These are phyloP conservation scores for Myathropa florea DNA, from an alignment of 2,888 invertebrate genomes.

Conservation along the genomic window DNA sequence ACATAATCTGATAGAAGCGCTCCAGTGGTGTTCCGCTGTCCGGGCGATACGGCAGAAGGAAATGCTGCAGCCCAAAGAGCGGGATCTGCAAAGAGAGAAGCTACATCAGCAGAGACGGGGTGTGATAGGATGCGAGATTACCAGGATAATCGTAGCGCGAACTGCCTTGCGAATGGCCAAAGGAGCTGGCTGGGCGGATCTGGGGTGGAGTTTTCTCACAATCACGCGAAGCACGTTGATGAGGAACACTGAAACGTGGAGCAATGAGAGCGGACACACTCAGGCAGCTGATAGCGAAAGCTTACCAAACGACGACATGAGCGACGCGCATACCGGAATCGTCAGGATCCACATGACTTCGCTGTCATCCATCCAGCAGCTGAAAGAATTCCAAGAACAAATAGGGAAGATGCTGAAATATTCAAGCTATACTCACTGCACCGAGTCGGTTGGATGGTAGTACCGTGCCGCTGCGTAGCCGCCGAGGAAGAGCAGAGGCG, in stretches of 20 bases:
- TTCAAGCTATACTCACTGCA: constrained; percentile 81
- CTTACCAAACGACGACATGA: constrained; percentile 84
- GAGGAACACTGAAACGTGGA: constrained; percentile 82
- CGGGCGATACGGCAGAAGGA: constrained; percentile 87
- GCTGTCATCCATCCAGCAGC: constrained; percentile 87
- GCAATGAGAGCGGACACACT: neutral
- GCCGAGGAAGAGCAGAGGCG: constrained; percentile 83
- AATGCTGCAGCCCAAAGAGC: constrained; percentile 87
- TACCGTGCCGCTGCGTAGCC: constrained; percentile 78
- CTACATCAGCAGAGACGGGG: too few relatives aligned
- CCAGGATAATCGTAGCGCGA: constrained; percentile 87
- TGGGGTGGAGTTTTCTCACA: constrained; percentile 84
- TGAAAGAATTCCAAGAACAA: constrained; percentile 75
- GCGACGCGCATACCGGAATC: constrained; percentile 84
- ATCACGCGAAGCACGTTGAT: constrained; percentile 86
- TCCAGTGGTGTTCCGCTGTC: constrained; percentile 82
- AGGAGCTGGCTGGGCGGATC: constrained; percentile 84
- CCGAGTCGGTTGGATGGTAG: constrained; percentile 81
- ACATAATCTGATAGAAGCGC: constrained; percentile 84
- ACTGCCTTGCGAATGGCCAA: constrained; percentile 85
- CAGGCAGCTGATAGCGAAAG: neutral
- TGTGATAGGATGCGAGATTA: constrained; percentile 72
- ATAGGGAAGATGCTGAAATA: neutral
- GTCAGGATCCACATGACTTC: constrained; percentile 85
- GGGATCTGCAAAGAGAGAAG: constrained; percentile 82